Evolutionary conservation across 2,888 invertebrate genomes (phyloP).

Genomic region (Asteroscopus sphinx): DNA sequence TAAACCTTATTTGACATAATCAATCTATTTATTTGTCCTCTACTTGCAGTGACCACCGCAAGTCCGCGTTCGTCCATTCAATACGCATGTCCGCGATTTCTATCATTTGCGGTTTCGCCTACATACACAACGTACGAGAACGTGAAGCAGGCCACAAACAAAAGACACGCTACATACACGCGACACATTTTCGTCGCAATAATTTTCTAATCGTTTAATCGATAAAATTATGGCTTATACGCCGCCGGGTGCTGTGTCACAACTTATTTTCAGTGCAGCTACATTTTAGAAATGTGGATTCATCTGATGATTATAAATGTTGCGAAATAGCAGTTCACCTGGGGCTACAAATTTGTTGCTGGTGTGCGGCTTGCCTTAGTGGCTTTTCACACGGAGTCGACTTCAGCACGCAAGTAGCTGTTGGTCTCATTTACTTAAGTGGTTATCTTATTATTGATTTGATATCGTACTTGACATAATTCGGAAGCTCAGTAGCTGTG

Average conservation of each 20-base stretch:
- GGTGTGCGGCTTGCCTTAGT: too few species aligned
- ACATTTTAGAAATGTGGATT: too few species aligned
- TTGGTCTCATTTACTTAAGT: slow-evolving; percentile 31
- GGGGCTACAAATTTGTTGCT: too few species aligned
- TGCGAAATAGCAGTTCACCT: too few species aligned
- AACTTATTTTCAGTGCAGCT: too few species aligned
- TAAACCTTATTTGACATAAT: slow-evolving; percentile 12
- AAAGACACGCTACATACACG: too few species aligned
- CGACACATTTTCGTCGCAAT: too few species aligned
- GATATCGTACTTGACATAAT: slow-evolving; percentile 36
- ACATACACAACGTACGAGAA: slow-evolving; percentile 50
- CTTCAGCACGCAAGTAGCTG: slow-evolving; percentile 16
- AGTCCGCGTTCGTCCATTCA: slow-evolving; percentile 49
- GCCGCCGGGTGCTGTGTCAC: too few species aligned
- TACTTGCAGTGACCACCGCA: slow-evolving; percentile 41
- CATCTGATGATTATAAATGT: too few species aligned
- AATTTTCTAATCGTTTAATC: too few species aligned
- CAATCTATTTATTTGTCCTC: slow-evolving; percentile 20
- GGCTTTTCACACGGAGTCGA: slow-evolving; percentile 34
- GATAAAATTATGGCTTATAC: too few species aligned
- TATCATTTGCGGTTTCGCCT: slow-evolving; percentile 69
- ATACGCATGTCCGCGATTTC: slow-evolving; percentile 68
- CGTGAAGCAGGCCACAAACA: too few species aligned
- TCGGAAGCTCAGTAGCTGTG: slow-evolving; percentile 26
- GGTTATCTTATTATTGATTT: slow-evolving; percentile 13